phyloP scores from a whole-genome alignment of 1,140 invertebrate species.

The Drosophila persimilis region DNA sequence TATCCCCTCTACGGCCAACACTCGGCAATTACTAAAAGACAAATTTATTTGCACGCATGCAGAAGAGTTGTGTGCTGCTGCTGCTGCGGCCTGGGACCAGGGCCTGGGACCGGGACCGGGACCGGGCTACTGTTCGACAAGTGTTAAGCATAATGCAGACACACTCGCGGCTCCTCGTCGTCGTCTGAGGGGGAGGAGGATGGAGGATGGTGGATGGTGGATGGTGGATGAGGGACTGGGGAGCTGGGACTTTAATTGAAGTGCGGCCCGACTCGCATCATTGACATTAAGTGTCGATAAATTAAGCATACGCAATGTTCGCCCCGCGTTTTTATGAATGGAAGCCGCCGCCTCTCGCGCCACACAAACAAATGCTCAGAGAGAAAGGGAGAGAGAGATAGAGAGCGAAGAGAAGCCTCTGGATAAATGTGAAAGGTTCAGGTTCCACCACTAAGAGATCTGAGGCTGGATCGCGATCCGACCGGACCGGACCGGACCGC shows the following conservation, averaged over 20 bases:
- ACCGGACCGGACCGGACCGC: constrained; percentile 15
- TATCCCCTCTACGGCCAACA: constrained; percentile 11
- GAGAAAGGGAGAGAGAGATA: neutral
- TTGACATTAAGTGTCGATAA: constrained; percentile 82
- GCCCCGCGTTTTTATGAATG: constrained; percentile 66
- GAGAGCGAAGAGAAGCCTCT: neutral
- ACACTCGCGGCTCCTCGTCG: constrained; percentile 26
- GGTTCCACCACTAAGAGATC: too few relatives aligned
- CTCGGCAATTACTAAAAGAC: constrained; percentile 82
- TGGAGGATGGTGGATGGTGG: too few relatives aligned
- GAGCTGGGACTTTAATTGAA: constrained; percentile 70
- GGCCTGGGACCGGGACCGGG: neutral
- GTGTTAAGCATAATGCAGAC: constrained; percentile 79
- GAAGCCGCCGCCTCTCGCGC: neutral
- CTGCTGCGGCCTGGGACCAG: constrained; percentile 5
- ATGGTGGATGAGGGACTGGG: neutral
- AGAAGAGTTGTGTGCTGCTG: constrained; percentile 47
- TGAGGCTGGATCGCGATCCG: too few relatives aligned
- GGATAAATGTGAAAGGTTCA: constrained; percentile 70
- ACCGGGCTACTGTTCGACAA: constrained; percentile 67
- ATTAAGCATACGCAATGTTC: constrained; percentile 77
- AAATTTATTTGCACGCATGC: constrained; percentile 82
- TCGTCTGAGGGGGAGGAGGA: too few relatives aligned
- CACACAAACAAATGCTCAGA: neutral
- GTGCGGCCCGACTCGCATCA: constrained; percentile 69